A percentile compares a stretch with the other conserved stretches of the same genome.
phyloP scores from a whole-genome alignment of 2,113 vertebrate genomes.

The Holacanthus passer region DNA sequence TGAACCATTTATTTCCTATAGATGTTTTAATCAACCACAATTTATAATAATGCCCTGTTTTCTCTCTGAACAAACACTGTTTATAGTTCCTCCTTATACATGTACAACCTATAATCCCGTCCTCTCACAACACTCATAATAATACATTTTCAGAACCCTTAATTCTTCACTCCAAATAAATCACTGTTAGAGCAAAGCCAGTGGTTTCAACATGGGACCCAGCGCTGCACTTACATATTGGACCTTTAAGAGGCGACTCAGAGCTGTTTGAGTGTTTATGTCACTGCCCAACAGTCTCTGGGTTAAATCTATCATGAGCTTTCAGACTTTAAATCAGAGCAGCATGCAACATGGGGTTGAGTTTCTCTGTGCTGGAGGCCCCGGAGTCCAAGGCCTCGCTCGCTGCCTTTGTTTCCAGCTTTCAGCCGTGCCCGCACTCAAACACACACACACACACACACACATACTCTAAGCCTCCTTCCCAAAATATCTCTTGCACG shows the following conservation, averaged over 20 bases:
- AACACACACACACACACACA: conserved; percentile 40
- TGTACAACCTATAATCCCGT: neutral
- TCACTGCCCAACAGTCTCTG: conserved; percentile 55
- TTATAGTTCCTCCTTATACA: neutral
- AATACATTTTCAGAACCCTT: neutral
- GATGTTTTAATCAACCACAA: neutral
- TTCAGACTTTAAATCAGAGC: conserved; percentile 69
- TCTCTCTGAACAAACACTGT: neutral
- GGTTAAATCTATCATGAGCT: conserved; percentile 63
- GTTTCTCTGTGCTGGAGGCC: conserved; percentile 62
- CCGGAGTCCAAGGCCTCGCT: conserved; percentile 29
- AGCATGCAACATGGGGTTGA: conserved; percentile 62
- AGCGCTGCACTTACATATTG: conserved; percentile 27
- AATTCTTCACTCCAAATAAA: conserved; percentile 14
- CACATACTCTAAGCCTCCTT: conserved; percentile 46
- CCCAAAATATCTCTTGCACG: conserved; percentile 76
- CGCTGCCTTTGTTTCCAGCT: conserved; percentile 65
- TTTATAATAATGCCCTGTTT: neutral
- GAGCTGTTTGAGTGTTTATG: conserved; percentile 59
- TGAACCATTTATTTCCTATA: neutral
- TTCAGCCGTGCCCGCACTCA: conserved; percentile 33
- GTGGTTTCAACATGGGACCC: conserved; percentile 19
- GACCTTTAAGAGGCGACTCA: conserved; percentile 35
- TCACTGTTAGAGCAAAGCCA: conserved; percentile 12
- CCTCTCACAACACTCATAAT: neutral